Percentiles rank a stretch among this genome's conserved stretches.
Evolutionary conservation across 2,113 vertebrate genomes (phyloP).

Genomic region (Megatriorchis doriae): DNA sequence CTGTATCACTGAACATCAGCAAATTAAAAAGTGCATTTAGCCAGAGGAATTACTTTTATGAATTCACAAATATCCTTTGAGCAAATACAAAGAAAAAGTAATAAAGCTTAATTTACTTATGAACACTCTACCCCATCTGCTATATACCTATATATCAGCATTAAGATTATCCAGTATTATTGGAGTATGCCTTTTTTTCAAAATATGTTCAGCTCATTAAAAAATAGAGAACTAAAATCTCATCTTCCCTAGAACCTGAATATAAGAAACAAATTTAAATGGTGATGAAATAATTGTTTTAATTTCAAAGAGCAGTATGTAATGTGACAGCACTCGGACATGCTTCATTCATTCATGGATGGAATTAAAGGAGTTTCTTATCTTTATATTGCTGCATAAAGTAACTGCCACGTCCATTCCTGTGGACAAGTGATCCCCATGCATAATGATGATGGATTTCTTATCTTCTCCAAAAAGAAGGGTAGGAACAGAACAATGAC

Average conservation of each 20-base stretch:
- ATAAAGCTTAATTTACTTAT: conserved; percentile 48
- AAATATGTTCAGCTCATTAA: not conserved
- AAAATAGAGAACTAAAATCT: not conserved
- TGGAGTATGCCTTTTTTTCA: not conserved
- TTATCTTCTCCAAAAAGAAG: not conserved
- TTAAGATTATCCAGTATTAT: not conserved
- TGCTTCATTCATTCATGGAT: not conserved
- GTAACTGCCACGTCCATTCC: not conserved
- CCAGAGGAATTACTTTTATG: conserved; percentile 44
- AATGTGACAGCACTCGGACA: not conserved
- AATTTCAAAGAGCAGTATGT: not conserved
- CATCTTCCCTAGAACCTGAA: not conserved
- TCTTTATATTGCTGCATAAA: not conserved
- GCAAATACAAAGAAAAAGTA: conserved; percentile 46
- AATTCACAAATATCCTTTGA: conserved; percentile 35
- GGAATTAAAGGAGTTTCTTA: not conserved
- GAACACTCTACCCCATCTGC: not conserved
- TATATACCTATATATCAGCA: not conserved
- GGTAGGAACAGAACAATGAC: not conserved
- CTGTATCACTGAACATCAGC: conserved; percentile 22
- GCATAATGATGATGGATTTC: not conserved
- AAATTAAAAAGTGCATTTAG: conserved; percentile 57
- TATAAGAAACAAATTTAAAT: not conserved
- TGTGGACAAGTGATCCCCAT: not conserved
- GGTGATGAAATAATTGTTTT: not conserved